These are phyloP conservation scores for Bos javanicus DNA, from an alignment of 2,113 vertebrate species.

Conservation along the genomic window DNA sequence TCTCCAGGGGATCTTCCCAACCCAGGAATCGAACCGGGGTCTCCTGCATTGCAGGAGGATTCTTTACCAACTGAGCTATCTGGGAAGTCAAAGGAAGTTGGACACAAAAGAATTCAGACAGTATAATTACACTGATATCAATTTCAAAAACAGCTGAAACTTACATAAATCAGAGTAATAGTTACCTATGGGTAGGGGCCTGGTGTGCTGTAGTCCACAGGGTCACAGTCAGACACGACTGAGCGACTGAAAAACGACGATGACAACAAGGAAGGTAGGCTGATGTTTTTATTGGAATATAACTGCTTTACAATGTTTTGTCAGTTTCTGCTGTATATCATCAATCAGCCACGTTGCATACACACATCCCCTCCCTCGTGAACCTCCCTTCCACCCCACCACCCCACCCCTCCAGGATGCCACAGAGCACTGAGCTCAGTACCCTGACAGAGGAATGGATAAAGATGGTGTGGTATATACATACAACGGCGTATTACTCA, in stretches of 20 bases:
- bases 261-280: neutral
- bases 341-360: neutral
- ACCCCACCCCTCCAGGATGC: neutral
- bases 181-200: neutral
- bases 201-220: neutral
- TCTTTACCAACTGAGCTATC: neutral
- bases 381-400: neutral
- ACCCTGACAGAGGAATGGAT: neutral
- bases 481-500: rapidly evolving
- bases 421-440: neutral
- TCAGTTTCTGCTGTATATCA: neutral
- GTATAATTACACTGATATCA: neutral
- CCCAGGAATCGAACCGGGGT: neutral
- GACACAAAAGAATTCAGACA: neutral
- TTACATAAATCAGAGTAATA: neutral
- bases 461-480: neutral
- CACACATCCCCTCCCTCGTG: neutral
- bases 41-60: neutral
- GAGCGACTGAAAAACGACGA: neutral
- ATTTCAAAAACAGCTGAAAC: neutral
- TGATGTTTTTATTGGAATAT: neutral
- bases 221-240: neutral
- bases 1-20: neutral
- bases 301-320: neutral
- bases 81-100: neutral